Base-by-base conservation (phyloP, 2,797 vertebrate genomes). In the Hippocampus kuda region DNA sequence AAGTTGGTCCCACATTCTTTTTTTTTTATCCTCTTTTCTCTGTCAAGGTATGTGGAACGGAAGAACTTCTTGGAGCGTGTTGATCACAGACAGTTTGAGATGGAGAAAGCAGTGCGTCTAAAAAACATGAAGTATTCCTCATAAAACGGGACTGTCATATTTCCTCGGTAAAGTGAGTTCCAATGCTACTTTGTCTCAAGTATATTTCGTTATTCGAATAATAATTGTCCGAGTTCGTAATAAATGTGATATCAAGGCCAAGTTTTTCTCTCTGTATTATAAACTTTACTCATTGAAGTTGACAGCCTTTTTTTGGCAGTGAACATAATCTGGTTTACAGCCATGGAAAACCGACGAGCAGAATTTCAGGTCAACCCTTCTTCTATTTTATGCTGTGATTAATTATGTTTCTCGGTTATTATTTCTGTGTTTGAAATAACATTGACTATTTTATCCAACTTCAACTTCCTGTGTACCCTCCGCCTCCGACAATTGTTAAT, bases 11-110 rank as follows among this genome's bases (percentile, higher is more conserved):
- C 41, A 26, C 22, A 3, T 2, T 4, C 63, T 22, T 75, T 5
- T 15, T 56, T 22, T 63, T 1, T 57, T 5, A 34, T 24, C n/a
- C 20, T 66, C 5, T n/a, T 66, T 80, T n/a, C 27, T 79, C 62
- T 79, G 49, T 79, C 71, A 81, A 99, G 97, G 86, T 99, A 94
- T 82, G 93, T 99, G 72, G 97, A 99, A 85, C 90, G 94, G 79
- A 96, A 96, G 81, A 95, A 96, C 10, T 99, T 99, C 85, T 89
- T 99, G 85, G 95, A 98, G 78, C 91, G 96, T 0, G 96, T 99
- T 46, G 96, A 98, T 87, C 93, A 96, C 80, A 92, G 96, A 13
- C 95, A 95, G 86, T 99, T 98, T n/a, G 93, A 99, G 88, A 88
- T 91, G 1, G 96, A 99, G 71, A 93, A 94, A 0, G 91, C 89